Evolutionary conservation across 2,113 vertebrate species (phyloP).

Genomic region (Cynocephalus volans): DNA sequence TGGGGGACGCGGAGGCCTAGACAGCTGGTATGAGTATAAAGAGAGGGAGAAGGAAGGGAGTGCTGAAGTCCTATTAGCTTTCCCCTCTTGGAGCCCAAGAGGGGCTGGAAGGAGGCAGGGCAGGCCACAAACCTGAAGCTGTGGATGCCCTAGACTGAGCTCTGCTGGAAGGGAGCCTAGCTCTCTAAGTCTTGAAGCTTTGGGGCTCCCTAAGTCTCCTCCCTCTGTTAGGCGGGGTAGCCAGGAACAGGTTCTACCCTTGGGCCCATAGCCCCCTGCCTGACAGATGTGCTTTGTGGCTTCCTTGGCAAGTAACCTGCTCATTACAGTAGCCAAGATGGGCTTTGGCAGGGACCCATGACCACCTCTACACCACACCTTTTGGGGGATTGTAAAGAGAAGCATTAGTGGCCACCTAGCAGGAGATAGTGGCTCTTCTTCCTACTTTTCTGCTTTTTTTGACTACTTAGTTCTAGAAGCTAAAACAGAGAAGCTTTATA

Average conservation of each 20-base stretch:
- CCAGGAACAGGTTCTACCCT: conserved; percentile 23
- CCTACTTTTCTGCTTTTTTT: neutral
- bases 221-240: neutral
- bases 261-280: neutral
- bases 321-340: conserved; percentile 45
- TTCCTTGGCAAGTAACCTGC: conserved; percentile 55
- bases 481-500: conserved; percentile 37
- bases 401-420: neutral
- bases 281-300: conserved; percentile 33
- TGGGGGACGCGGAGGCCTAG: conserved; percentile 25
- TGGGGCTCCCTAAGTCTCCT: neutral
- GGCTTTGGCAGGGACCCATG: neutral
- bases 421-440: neutral
- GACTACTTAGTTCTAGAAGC: conserved; percentile 50
- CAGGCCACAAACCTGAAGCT: conserved; percentile 35
- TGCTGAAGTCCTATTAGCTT: neutral
- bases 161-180: neutral
- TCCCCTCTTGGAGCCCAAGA: neutral
- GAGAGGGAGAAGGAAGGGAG: neutral
- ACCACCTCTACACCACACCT: neutral
- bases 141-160: neutral
- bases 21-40: neutral
- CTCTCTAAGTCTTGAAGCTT: conserved; percentile 67
- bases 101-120: conserved; percentile 27
- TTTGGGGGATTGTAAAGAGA: conserved; percentile 40